Evolutionary conservation across 2,888 invertebrate genomes (phyloP), one percentile per base, ranked within the genome.

Genomic region (Melieria omissa): DNA sequence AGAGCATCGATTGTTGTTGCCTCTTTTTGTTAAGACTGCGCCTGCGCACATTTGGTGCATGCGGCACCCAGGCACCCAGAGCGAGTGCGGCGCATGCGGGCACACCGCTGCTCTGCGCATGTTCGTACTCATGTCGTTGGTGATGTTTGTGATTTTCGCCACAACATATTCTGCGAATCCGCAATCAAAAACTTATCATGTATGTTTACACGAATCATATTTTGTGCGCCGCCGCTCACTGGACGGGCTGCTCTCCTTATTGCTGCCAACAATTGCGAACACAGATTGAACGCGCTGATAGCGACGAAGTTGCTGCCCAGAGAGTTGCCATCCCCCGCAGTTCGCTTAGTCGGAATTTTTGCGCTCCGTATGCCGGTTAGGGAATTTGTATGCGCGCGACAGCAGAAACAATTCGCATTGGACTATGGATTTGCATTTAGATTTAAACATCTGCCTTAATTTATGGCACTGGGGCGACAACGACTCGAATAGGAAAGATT

Each of bases 121-220:
- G 5, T 41, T 42, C 9, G 7, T n/a, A 44, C 47, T 14, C n/a
- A 46, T n/a, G 58, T 16, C 47, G 46, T 14, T 61, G 45, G 12
- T 44, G 52, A 9, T 54, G 54, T 29, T 14, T 49, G 29, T 55
- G 45, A 8, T n/a, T 5, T 16, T 46, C 47, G 62, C 12, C 41
- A 9, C 44, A 64, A 47, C 58, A 42, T 58, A 58, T 60, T 65
- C 70, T 70, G 47, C 60, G 70, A 70, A 70, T 65, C 60, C 45
- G 58, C 57, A 70, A 70, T 70, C 70, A 65, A 52, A 70, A 65
- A 70, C 65, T 70, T 65, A 70, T 70, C 68, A 69, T 52, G 62
- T 69, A 46, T 46, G 42, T 69, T 8, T 69, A 69, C 68, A 69
- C 61, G 45, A 44, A 61, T 69, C 68, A 69, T 69, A 69, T 69